Conservation (phyloP, 2,888 invertebrate species). For the Lumbricus terrestris region DNA sequence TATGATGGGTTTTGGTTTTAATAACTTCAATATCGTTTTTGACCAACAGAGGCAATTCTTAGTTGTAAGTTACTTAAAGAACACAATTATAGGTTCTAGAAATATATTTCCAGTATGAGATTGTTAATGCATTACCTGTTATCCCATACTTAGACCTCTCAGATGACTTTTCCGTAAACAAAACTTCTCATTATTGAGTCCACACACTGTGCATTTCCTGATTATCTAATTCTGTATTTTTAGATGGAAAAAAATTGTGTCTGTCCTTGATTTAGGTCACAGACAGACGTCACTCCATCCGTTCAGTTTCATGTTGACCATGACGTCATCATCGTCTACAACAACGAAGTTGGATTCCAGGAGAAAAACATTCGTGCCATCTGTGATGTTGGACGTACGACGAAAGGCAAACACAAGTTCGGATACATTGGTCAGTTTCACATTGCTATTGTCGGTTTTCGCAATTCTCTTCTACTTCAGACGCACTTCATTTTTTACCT, state of each 20-base stretch:
- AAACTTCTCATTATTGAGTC: too few species aligned
- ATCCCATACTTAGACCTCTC: too few species aligned
- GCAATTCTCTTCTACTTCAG: background rate
- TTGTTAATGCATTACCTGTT: too few species aligned
- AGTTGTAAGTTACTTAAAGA: too few species aligned
- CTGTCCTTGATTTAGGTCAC: background rate
- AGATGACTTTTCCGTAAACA: too few species aligned
- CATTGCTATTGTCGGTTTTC: background rate
- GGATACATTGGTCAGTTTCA: conserved; percentile 55
- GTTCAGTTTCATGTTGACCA: conserved; percentile 49
- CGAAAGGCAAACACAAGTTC: conserved; percentile 56
- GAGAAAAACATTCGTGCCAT: conserved; percentile 54
- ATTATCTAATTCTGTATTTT: too few species aligned
- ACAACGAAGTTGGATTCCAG: conserved; percentile 57
- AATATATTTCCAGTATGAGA: too few species aligned
- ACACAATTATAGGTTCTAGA: too few species aligned
- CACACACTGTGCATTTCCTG: too few species aligned
- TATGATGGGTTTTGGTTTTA: background rate
- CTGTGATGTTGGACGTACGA: conserved; percentile 59
- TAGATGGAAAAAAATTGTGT: background rate
- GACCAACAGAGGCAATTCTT: too few species aligned
- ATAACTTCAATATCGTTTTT: background rate
- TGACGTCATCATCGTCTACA: conserved; percentile 48
- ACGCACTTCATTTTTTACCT: background rate
- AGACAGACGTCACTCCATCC: conserved; percentile 38